These are phyloP conservation scores for Ciconia stormi DNA, from an alignment of 2,113 vertebrate genomes.

Conservation along the genomic window DNA sequence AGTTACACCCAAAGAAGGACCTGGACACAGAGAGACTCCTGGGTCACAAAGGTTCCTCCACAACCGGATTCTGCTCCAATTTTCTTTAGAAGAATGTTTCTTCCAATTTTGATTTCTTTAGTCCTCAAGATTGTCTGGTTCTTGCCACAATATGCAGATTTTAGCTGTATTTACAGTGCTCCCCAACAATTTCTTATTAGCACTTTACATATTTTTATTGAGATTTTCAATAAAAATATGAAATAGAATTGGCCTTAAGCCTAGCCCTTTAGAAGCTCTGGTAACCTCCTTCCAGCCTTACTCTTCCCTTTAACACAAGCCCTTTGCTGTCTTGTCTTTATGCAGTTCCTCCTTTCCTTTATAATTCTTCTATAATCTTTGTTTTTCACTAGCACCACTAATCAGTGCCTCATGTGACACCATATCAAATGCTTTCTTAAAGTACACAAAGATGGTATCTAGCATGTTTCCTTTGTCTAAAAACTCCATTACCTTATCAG, in stretches of 20 bases:
- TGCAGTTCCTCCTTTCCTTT: neutral
- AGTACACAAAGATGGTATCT: slow-evolving; percentile 30
- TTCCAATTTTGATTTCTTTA: neutral
- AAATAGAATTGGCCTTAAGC: neutral
- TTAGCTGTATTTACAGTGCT: neutral
- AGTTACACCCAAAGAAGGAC: neutral
- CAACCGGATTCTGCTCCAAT: fast-evolving
- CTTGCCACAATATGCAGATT: neutral
- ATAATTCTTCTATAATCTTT: neutral
- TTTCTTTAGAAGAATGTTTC: neutral
- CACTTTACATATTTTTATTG: neutral
- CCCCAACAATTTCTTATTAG: neutral
- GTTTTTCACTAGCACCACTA: neutral
- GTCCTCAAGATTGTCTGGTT: neutral
- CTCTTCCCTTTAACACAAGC: neutral
- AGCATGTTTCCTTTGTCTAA: slow-evolving; percentile 8
- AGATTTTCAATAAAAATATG: neutral
- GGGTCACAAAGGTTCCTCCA: neutral
- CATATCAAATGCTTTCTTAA: neutral
- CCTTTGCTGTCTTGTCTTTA: neutral
- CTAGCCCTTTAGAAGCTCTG: neutral
- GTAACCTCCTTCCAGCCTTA: neutral
- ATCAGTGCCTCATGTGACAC: slow-evolving; percentile 8
- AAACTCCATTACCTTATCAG: slow-evolving; percentile 53
- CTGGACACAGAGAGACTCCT: neutral